Evolutionary conservation across 2,113 vertebrate species (phyloP).

Genomic region (Oxyruncus cristatus): DNA sequence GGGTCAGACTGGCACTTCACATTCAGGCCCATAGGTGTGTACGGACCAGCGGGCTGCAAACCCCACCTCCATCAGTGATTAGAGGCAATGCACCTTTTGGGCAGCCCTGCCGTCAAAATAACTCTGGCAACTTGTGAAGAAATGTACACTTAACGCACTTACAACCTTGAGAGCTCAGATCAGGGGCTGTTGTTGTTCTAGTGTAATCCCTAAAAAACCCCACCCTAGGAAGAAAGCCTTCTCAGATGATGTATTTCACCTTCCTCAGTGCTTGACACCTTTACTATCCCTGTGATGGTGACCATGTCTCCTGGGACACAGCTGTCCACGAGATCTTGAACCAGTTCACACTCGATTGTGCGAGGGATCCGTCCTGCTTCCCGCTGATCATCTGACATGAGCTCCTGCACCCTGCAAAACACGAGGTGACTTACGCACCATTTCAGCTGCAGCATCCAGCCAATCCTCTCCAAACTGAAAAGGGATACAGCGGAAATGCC

Average conservation of each 20-base stretch:
- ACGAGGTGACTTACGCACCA: not conserved
- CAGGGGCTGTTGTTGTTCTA: not conserved
- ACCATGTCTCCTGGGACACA: conserved; percentile 94
- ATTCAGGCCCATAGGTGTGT: not conserved
- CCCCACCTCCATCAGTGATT: accelerated
- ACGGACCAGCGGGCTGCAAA: not conserved
- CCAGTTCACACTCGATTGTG: conserved; percentile 93
- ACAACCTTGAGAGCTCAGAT: not conserved
- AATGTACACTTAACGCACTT: not conserved
- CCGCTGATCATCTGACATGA: conserved; percentile 88
- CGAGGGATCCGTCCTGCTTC: conserved; percentile 95
- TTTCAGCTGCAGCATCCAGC: accelerated
- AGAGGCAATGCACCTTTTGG: not conserved
- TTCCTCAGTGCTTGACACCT: conserved; percentile 88
- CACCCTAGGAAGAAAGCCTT: not conserved
- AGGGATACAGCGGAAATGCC: not conserved
- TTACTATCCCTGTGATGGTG: conserved; percentile 87
- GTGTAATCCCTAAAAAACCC: not conserved
- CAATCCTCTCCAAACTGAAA: not conserved
- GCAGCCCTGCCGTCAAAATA: not conserved
- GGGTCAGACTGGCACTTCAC: not conserved
- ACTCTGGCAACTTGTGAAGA: not conserved
- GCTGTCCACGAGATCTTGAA: conserved; percentile 93
- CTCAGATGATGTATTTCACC: conserved; percentile 65
- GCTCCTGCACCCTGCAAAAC: conserved; percentile 87